These are phyloP conservation scores for Hirtodrosophila histrioides DNA, from an alignment of 2,888 invertebrate genomes.

Conservation along the genomic window DNA sequence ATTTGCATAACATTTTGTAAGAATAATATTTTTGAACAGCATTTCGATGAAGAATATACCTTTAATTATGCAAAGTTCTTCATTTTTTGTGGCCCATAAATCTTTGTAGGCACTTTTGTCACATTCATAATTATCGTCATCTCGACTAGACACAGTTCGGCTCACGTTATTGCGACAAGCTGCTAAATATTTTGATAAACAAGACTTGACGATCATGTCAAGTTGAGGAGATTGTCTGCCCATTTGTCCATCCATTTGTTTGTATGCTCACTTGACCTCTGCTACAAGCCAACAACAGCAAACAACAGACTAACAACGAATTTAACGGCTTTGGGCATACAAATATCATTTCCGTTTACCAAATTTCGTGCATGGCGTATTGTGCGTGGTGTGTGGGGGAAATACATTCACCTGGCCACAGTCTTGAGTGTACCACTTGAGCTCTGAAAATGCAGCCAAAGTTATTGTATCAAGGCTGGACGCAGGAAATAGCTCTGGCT, in stretches of 20 bases:
- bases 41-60: constrained; percentile 23
- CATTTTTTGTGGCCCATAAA: constrained; percentile 33
- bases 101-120: constrained; percentile 27
- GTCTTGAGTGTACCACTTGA: constrained; percentile 52
- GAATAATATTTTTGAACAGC: constrained; percentile 49
- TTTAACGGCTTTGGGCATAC: constrained; percentile 67
- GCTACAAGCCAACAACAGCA: constrained; percentile 16
- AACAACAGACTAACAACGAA: constrained; percentile 37
- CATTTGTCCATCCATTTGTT: constrained; percentile 46
- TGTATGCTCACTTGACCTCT: constrained; percentile 69
- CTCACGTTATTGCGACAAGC: constrained; percentile 21
- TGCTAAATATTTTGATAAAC: constrained; percentile 42
- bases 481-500: constrained; percentile 53
- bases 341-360: constrained; percentile 71
- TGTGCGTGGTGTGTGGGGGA: constrained; percentile 55
- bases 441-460: constrained; percentile 55
- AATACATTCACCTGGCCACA: constrained; percentile 68
- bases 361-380: constrained; percentile 17
- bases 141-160: not conserved
- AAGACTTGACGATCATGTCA: constrained; percentile 49
- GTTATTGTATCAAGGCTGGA: constrained; percentile 55
- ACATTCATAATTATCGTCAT: constrained; percentile 11
- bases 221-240: constrained; percentile 52
- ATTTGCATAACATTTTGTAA: constrained; percentile 66
- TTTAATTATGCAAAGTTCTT: constrained; percentile 30